Evolutionary conservation across 2,888 invertebrate species (phyloP).

Genomic region (Drosophila formosana): DNA sequence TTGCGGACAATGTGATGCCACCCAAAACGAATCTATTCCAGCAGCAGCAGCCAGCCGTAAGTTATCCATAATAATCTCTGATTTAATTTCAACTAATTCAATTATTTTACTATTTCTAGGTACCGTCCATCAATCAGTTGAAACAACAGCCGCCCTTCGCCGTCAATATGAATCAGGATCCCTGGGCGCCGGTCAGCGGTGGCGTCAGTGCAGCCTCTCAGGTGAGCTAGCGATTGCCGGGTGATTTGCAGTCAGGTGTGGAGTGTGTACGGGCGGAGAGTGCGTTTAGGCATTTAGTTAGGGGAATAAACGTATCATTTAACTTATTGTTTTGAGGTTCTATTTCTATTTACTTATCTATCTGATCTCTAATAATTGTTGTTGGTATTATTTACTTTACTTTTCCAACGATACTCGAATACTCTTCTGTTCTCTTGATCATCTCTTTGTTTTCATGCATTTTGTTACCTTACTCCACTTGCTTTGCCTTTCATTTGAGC

Average conservation of each 20-base stretch:
- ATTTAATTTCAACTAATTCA: neutral
- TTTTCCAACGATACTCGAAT: constrained; percentile 21
- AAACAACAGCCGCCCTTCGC: constrained; percentile 85
- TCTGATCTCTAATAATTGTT: constrained; percentile 47
- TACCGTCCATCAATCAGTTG: constrained; percentile 86
- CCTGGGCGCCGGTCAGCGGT: constrained; percentile 84
- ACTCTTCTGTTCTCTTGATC: constrained; percentile 26
- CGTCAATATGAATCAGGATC: constrained; percentile 85
- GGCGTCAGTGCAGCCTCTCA: constrained; percentile 81
- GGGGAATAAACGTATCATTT: constrained; percentile 3
- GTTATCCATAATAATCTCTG: constrained; percentile 23
- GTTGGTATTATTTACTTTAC: constrained; percentile 44
- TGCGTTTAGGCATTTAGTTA: constrained; percentile 31
- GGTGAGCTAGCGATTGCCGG: constrained; percentile 70
- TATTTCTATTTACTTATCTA: constrained; percentile 8
- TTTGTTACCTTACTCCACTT: constrained; percentile 37
- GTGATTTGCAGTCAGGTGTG: neutral
- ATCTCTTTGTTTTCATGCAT: constrained; percentile 47
- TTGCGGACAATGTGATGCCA: constrained; percentile 84
- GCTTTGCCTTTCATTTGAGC: constrained; percentile 48
- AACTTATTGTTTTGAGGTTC: constrained; percentile 35
- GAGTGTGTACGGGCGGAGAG: constrained; percentile 8
- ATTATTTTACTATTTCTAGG: constrained; percentile 62
- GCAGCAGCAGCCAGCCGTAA: constrained; percentile 85
- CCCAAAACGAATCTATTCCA: constrained; percentile 87